Evolutionary conservation across 2,888 invertebrate species (phyloP), one percentile per base, ranked within the genome.

Genomic region (Sinopyrophorus schimmeli): DNA sequence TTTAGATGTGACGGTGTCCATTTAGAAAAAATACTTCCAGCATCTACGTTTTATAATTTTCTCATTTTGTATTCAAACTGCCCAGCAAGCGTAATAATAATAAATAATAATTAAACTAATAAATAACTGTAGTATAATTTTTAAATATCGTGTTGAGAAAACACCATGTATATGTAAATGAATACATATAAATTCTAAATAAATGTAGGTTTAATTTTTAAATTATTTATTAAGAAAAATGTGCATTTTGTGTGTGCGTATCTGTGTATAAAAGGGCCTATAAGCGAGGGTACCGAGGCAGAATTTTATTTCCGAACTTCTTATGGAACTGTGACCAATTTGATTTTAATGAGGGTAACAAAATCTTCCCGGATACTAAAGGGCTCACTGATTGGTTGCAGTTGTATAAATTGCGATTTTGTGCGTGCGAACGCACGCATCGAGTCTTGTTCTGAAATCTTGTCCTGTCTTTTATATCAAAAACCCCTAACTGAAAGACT

Each of bases 301-400:
- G 37, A 17, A 24, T 32, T 31, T 21, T 10, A 40, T 47, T 40
- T 40, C 28, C 47, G 18, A 38, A 43, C 31, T 11, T 11, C 27
- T 47, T 48, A 20, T 48, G 47, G 21, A 28, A 54, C 57, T 55
- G 56, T 47, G 42, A 59, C 55, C 58, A 54, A 50, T 58, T 53
- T 58, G 61, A 57, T 47, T 53, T 47, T 47, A 38, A 34, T 37
- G 39, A 44, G 47, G 42, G 44, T 23, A 24, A 35, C 7, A 39
- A 12, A 15, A 55, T 35, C 54, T 37, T 53, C 47, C 50, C 53
- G 30, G 6, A 47, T 32, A 23, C 10, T 40, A 57, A 63, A 65
- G 65, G 65, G 66, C 65, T 65, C 64, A 64, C 57, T 54, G 44
- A 61, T 62, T 62, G 63, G 63, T 61, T 46, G 46, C 41, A 42